A percentile compares a stretch with the other conserved stretches of the same genome.
Evolutionary conservation across 2,797 vertebrate species (phyloP).

Genomic region (Discoglossus pictus): DNA sequence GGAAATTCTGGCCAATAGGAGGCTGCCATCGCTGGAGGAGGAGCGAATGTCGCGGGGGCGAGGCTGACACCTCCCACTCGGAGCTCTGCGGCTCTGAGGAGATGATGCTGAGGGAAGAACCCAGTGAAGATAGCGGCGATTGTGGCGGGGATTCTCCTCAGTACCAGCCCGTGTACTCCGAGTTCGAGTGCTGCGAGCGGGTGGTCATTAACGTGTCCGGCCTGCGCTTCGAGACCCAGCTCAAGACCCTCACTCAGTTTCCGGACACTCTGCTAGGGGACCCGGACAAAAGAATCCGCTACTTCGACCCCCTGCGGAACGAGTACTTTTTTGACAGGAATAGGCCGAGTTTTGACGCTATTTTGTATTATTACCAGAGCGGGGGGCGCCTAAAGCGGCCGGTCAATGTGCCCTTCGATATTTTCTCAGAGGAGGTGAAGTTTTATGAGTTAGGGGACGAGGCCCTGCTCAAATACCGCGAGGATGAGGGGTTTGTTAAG

Average conservation of each 20-base stretch:
- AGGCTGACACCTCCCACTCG: conserved; percentile 77
- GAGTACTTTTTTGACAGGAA: conserved; percentile 98
- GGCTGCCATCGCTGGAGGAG: conserved; percentile 77
- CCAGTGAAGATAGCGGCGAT: conserved; percentile 75
- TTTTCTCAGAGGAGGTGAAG: conserved; percentile 96
- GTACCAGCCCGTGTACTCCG: conserved; percentile 84
- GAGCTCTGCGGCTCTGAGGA: conserved; percentile 94
- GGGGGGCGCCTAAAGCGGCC: conserved; percentile 95
- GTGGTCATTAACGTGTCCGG: conserved; percentile 98
- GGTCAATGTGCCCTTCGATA: conserved; percentile 92
- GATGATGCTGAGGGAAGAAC: conserved; percentile 88
- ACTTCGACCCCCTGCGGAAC: conserved; percentile 96
- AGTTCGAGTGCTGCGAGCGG: conserved; percentile 90
- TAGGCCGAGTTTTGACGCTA: conserved; percentile 95
- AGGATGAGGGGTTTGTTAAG: conserved; percentile 96
- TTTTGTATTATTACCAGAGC: conserved; percentile 96
- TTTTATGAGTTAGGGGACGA: conserved; percentile 97
- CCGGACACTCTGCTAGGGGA: conserved; percentile 94
- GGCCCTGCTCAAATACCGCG: conserved; percentile 93
- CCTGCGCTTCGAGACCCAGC: conserved; percentile 92
- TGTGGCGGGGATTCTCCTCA: conserved; percentile 81
- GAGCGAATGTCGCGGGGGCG: conserved; percentile 76
- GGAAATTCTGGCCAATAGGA: conserved; percentile 71
- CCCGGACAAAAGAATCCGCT: conserved; percentile 89
- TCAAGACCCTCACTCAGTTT: conserved; percentile 94